A percentile compares a stretch with the other conserved stretches of the same genome.
Conservation (phyloP, 2,113 vertebrate species). For the Macheiramphus alcinus region DNA sequence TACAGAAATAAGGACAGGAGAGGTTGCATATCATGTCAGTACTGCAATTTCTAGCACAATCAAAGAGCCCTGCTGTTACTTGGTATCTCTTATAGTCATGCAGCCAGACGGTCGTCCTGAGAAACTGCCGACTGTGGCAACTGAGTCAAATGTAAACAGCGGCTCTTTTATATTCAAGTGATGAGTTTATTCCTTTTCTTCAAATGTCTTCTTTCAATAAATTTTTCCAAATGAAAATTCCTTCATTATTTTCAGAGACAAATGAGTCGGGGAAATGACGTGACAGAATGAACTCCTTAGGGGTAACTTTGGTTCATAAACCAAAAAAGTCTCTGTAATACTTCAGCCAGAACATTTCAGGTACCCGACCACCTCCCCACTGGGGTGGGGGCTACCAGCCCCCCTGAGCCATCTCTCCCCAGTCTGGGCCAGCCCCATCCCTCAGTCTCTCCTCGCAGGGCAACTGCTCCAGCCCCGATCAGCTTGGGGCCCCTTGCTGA, state of each 20-base stretch:
- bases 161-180: neutral
- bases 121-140: neutral
- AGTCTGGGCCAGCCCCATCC: neutral
- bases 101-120: neutral
- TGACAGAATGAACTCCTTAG: neutral
- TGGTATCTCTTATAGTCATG: rapidly evolving
- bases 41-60: neutral
- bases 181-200: neutral
- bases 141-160: neutral
- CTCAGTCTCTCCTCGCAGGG: neutral
- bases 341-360: neutral
- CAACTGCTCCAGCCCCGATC: neutral
- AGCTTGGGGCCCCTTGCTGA: neutral
- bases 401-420: rapidly evolving
- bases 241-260: neutral
- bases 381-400: neutral
- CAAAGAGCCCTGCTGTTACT: neutral
- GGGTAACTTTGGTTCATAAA: neutral
- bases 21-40: neutral
- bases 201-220: neutral
- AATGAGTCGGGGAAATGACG: neutral
- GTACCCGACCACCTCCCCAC: neutral
- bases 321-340: neutral
- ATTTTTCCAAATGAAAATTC: neutral
- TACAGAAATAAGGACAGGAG: neutral